phyloP scores from a whole-genome alignment of 2,797 vertebrate genomes.

The Malurus leucopterus region DNA sequence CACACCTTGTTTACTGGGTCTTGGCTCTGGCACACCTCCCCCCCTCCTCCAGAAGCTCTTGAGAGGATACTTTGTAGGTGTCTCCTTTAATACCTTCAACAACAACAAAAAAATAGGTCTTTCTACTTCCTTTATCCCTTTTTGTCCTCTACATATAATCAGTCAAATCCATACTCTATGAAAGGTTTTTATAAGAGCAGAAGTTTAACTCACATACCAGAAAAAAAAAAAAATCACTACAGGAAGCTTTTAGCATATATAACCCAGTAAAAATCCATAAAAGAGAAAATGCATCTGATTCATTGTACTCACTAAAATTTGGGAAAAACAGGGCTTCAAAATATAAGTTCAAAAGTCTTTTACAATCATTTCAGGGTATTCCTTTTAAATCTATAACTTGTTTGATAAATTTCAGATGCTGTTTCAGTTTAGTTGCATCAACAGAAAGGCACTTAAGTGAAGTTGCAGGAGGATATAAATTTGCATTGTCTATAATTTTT shows the following conservation, averaged over 20 bases:
- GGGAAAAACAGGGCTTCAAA: neutral
- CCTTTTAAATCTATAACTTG: conserved; percentile 13
- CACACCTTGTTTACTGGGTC: neutral
- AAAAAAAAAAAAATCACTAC: neutral
- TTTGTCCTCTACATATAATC: neutral
- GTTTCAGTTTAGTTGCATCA: conserved; percentile 55
- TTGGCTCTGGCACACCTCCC: neutral
- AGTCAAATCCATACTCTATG: neutral
- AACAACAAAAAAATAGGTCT: neutral
- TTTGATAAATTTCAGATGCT: conserved; percentile 49
- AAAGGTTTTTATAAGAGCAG: neutral
- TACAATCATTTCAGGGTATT: neutral
- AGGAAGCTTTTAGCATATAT: neutral
- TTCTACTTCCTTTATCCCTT: neutral
- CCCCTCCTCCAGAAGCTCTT: neutral
- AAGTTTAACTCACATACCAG: neutral
- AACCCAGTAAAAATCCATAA: neutral
- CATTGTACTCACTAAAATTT: neutral
- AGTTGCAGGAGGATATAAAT: conserved; percentile 53
- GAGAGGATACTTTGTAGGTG: neutral
- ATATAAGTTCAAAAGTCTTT: neutral
- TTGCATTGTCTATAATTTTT: conserved; percentile 51
- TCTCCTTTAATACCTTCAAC: neutral
- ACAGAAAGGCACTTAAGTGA: conserved; percentile 53
- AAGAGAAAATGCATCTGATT: neutral